Evolutionary conservation across 2,888 invertebrate genomes (phyloP), one percentile per base, ranked within the genome.

Genomic region (Hemicrepidius hirtus): DNA sequence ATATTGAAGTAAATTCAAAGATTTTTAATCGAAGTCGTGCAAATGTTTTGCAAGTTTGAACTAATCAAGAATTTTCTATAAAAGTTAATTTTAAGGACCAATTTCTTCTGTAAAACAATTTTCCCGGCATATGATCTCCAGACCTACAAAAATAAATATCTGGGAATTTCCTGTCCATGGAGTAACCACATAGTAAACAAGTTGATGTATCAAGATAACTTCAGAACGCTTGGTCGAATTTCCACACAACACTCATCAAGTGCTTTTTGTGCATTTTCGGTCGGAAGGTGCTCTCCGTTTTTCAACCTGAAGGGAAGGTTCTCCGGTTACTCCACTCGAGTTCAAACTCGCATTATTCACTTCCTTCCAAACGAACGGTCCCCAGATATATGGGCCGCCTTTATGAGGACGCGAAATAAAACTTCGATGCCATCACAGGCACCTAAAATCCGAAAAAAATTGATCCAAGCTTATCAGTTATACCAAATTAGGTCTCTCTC

Each of bases 301-400:
- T 57, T 57, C 57, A 57, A 16, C 21, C n/a, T 37, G 40, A 57
- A 57, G 57, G 40, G 57, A 37, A 40, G 37, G 57, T 20, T 57
- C 57, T 57, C 57, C 20, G 21, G 40, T 57, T 57, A 40, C 57
- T 57, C 57, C 20, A 57, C 21, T 53, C 53, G 53, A 53, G 28
- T 53, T 53, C 53, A 53, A 53, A 32, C 53, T 57, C 57, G 16
- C 57, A 57, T 57, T 57, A 57, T 57, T 57, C 57, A 57, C 57
- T 35, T 57, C 37, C 57, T 57, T 57, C 57, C 57, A n/a, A 57
- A 57, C 57, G 57, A 57, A 40, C 57, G 57, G 57, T 57, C 40
- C 20, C 57, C 37, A 57, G 57, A 57, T 57, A 40, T 57, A 57
- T 40, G 57, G 50, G 18, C n/a, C 16, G 57, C 57, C 40, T 57